Percentiles rank a stretch among this genome's conserved stretches.
phyloP scores from a whole-genome alignment of 2,113 vertebrate genomes.

The Laticauda laticaudata region DNA sequence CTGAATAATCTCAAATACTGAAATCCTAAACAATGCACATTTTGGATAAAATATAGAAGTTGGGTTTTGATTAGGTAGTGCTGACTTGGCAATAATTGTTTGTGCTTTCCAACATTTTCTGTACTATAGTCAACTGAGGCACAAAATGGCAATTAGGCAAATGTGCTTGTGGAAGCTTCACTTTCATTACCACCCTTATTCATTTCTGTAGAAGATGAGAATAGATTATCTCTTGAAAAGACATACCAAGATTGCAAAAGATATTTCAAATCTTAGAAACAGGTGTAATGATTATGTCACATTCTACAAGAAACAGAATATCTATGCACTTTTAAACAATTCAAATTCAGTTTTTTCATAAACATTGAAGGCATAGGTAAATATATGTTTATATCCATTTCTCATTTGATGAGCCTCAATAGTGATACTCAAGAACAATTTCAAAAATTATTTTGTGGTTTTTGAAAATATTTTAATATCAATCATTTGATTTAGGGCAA shows the following conservation, averaged over 20 bases:
- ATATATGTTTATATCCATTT: neutral
- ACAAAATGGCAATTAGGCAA: neutral
- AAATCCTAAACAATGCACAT: neutral
- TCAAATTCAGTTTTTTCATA: neutral
- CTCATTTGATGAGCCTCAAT: neutral
- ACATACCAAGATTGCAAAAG: neutral
- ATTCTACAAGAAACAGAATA: neutral
- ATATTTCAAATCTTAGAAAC: neutral
- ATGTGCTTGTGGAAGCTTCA: neutral
- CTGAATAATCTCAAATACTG: neutral
- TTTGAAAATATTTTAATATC: neutral
- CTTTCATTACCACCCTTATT: neutral
- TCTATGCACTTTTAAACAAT: neutral
- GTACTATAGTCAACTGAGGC: neutral
- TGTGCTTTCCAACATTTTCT: neutral
- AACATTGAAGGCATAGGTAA: neutral
- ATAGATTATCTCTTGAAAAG: neutral
- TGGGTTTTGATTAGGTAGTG: neutral
- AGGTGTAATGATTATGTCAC: neutral
- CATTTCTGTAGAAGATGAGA: neutral
- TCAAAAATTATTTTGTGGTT: neutral
- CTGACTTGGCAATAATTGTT: neutral
- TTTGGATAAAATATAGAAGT: neutral
- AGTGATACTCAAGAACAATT: neutral
- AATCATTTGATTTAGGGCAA: neutral